phyloP scores from a whole-genome alignment of 2,113 vertebrate species.

The Capreolus pygargus region DNA sequence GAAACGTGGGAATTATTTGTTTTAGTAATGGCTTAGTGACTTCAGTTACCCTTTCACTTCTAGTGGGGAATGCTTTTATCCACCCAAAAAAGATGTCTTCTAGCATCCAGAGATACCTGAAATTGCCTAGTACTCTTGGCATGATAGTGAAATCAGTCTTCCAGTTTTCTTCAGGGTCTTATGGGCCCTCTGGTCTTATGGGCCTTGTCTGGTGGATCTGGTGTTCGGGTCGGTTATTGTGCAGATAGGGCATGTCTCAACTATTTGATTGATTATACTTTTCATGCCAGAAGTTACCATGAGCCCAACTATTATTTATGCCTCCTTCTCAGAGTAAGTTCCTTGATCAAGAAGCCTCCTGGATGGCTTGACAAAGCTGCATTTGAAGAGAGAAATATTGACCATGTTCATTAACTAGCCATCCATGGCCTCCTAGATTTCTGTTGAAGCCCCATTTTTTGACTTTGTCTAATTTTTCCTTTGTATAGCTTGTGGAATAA shows the following conservation, averaged over 20 bases:
- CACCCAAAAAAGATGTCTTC: background rate
- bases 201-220: background rate
- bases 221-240: background rate
- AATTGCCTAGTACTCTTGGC: background rate
- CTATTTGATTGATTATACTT: background rate
- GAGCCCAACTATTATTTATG: background rate
- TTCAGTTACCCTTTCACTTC: background rate
- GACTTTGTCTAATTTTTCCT: background rate
- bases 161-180: background rate
- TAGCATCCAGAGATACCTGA: background rate
- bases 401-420: background rate
- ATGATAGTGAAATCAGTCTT: background rate
- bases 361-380: background rate
- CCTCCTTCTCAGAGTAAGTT: background rate
- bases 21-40: background rate
- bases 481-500: background rate
- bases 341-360: background rate
- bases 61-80: background rate
- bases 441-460: background rate
- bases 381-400: background rate
- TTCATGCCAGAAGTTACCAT: background rate
- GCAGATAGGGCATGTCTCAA: background rate
- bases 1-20: background rate
- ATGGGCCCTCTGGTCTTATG: background rate
- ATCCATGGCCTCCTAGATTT: background rate